Evolutionary conservation across 2,113 vertebrate genomes (phyloP).

Genomic region (Athene noctua): DNA sequence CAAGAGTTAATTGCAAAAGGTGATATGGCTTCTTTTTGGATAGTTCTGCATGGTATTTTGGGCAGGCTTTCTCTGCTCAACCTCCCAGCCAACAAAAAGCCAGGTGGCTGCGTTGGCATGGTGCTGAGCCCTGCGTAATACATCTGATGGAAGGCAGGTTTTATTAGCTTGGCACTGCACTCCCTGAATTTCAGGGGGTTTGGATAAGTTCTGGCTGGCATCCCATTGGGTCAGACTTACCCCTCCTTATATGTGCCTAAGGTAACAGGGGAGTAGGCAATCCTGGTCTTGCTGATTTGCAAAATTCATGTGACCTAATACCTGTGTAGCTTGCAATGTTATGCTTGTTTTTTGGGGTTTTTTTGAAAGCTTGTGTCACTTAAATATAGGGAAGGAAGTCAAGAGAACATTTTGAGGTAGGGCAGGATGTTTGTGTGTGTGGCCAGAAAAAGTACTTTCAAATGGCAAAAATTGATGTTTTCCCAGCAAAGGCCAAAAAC

Average conservation of each 20-base stretch:
- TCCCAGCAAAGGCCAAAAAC: constrained; percentile 44
- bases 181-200: neutral
- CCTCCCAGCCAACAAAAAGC: neutral
- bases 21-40: neutral
- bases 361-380: neutral
- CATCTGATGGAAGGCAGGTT: neutral
- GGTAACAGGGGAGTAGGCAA: neutral
- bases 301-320: neutral
- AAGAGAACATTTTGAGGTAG: neutral
- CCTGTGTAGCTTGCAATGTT: neutral
- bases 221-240: neutral
- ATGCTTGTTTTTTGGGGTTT: neutral
- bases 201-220: constrained; percentile 8
- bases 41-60: neutral
- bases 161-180: neutral
- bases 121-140: neutral
- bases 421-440: neutral
- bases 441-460: neutral
- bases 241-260: neutral
- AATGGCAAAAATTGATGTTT: constrained; percentile 46
- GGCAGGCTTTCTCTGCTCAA: neutral
- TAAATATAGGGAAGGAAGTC: neutral
- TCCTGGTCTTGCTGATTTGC: neutral
- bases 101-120: constrained; percentile 12
- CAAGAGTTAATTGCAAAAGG: neutral